Evolutionary conservation across 2,797 vertebrate species (phyloP).

Genomic region (Sandelia bainsii): DNA sequence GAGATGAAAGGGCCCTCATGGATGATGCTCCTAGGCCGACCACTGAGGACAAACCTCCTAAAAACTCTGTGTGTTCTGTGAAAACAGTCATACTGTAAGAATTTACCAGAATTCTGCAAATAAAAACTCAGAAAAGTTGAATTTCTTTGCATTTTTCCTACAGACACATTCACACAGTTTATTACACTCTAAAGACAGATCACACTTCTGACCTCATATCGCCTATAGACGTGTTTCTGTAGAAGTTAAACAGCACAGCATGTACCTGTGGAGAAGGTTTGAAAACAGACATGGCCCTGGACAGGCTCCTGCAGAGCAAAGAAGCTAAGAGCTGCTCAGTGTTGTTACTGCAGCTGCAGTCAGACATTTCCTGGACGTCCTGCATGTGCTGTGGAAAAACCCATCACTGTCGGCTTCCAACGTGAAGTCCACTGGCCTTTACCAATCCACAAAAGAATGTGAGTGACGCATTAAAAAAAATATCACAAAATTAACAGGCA

Average conservation of each 20-base stretch:
- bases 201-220: neutral
- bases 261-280: slow-evolving; percentile 42
- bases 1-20: slow-evolving; percentile 45
- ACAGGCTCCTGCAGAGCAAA: slow-evolving; percentile 36
- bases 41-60: slow-evolving; percentile 18
- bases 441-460: slow-evolving; percentile 67
- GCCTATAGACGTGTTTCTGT: slow-evolving; percentile 37
- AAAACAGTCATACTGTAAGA: too few species aligned
- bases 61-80: neutral
- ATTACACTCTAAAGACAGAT: slow-evolving; percentile 6
- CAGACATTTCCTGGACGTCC: slow-evolving; percentile 75
- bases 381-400: slow-evolving; percentile 70
- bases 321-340: slow-evolving; percentile 10
- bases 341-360: slow-evolving; percentile 60
- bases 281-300: slow-evolving; percentile 32
- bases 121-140: neutral
- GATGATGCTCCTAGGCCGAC: slow-evolving; percentile 28
- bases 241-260: slow-evolving; percentile 12
- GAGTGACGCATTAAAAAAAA: slow-evolving; percentile 59
- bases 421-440: slow-evolving; percentile 60
- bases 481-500: slow-evolving; percentile 52
- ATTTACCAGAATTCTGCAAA: too few species aligned
- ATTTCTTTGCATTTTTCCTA: neutral
- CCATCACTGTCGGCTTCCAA: slow-evolving; percentile 54
- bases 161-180: neutral